phyloP scores from a whole-genome alignment of 2,888 invertebrate species.

The Caenorhabditis doughertyi region DNA sequence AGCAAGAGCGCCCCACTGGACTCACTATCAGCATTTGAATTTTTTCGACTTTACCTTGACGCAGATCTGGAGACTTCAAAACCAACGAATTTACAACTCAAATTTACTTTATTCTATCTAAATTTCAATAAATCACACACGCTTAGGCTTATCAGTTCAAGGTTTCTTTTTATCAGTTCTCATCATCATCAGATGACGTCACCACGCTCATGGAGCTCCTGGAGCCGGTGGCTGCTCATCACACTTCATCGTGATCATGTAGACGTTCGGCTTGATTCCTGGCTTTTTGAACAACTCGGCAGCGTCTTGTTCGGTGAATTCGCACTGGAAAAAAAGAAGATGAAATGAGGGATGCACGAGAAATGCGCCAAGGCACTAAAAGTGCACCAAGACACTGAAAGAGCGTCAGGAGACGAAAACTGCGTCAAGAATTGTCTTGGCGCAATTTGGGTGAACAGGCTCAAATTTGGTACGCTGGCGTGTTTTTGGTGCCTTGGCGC shows the following conservation, averaged over 20 bases:
- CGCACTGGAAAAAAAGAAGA: slow-evolving; percentile 25
- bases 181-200: too few species aligned
- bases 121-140: too few species aligned
- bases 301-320: slow-evolving; percentile 32
- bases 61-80: too few species aligned
- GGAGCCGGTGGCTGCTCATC: slow-evolving; percentile 22
- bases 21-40: too few species aligned
- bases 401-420: neutral
- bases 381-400: slow-evolving; percentile 10
- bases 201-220: slow-evolving; percentile 2
- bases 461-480: neutral
- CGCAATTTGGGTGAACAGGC: neutral
- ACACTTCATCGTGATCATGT: slow-evolving; percentile 51
- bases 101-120: too few species aligned
- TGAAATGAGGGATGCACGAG: neutral
- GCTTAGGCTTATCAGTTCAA: too few species aligned
- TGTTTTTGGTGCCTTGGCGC: neutral
- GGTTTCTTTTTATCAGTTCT: too few species aligned
- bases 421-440: neutral
- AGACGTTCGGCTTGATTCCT: slow-evolving; percentile 40
- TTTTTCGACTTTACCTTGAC: too few species aligned
- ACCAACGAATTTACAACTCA: too few species aligned
- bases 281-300: slow-evolving; percentile 42
- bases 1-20: too few species aligned
- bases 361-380: slow-evolving; percentile 19